Percentiles rank a stretch among this genome's conserved stretches.
These are phyloP conservation scores for Rynchops niger DNA, from an alignment of 2,113 vertebrate genomes.

Conservation along the genomic window DNA sequence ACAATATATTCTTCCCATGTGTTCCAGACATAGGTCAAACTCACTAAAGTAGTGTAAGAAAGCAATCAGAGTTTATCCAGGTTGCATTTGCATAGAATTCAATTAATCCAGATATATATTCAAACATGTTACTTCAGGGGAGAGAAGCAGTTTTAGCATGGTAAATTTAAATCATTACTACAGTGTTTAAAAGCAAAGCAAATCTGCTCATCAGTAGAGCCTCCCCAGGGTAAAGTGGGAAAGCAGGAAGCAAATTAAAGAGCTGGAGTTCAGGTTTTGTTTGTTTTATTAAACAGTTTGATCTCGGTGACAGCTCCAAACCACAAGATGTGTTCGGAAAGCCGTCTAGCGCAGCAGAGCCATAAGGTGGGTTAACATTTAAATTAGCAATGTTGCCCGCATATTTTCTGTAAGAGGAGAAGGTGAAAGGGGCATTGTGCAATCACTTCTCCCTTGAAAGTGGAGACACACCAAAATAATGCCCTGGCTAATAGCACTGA, in stretches of 20 bases:
- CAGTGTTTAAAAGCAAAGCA: constrained; percentile 33
- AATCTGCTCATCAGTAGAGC: background rate
- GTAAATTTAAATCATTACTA: background rate
- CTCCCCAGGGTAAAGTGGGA: background rate
- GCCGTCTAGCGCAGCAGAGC: background rate
- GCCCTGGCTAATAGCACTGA: background rate
- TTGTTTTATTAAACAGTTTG: constrained; percentile 32
- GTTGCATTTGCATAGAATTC: background rate
- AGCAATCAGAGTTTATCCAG: background rate
- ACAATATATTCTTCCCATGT: background rate
- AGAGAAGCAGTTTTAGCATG: background rate
- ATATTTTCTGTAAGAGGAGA: background rate
- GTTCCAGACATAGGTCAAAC: background rate
- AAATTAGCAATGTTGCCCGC: background rate
- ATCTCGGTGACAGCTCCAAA: background rate
- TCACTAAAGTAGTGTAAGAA: background rate
- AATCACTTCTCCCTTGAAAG: background rate
- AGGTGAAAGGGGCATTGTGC: background rate
- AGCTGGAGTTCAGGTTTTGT: background rate
- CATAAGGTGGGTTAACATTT: background rate
- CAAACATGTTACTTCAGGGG: background rate
- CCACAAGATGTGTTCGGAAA: background rate
- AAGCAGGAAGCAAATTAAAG: background rate
- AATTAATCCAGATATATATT: background rate
- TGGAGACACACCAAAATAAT: background rate